Conservation (phyloP, 2,888 invertebrate species). For the Embidobia sp. region DNA sequence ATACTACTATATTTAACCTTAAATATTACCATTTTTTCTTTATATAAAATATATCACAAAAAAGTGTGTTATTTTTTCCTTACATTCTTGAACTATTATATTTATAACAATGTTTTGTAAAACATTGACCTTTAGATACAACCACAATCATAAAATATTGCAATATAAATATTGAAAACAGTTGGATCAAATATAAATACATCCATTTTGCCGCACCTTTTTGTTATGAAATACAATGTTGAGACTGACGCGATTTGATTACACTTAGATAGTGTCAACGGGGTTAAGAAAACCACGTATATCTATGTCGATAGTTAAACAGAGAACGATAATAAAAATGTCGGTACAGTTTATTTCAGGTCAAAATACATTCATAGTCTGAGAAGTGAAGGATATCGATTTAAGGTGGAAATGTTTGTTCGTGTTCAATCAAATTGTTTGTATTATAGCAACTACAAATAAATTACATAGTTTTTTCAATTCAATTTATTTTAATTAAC, state of each 20-base stretch:
- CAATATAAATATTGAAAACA: slow-evolving; percentile 1
- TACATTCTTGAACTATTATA: too few species aligned
- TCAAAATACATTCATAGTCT: slow-evolving; percentile 27
- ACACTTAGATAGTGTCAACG: slow-evolving; percentile 32
- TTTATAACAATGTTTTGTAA: too few species aligned
- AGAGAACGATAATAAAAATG: slow-evolving; percentile 40
- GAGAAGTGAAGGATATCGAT: slow-evolving; percentile 14
- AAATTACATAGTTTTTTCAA: too few species aligned
- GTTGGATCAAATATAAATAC: slow-evolving; percentile 18
- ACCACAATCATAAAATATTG: slow-evolving; percentile 6
- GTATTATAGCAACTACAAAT: too few species aligned
- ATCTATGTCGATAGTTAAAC: slow-evolving; percentile 36
- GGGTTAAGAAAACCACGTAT: slow-evolving; percentile 35
- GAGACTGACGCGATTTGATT: slow-evolving; percentile 31
- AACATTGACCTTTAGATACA: too few species aligned
- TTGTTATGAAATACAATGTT: slow-evolving; percentile 35
- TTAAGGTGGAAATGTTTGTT: not conserved
- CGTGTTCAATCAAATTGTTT: slow-evolving; percentile 13
- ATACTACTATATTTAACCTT: too few species aligned
- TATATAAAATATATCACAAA: too few species aligned
- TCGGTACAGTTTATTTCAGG: slow-evolving; percentile 11
- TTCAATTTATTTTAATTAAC: too few species aligned
- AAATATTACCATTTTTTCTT: too few species aligned
- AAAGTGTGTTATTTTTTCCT: too few species aligned
- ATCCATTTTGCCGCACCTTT: slow-evolving; percentile 36